Evolutionary conservation across 2,888 invertebrate genomes (phyloP).

Genomic region (Oscheius sp.): DNA sequence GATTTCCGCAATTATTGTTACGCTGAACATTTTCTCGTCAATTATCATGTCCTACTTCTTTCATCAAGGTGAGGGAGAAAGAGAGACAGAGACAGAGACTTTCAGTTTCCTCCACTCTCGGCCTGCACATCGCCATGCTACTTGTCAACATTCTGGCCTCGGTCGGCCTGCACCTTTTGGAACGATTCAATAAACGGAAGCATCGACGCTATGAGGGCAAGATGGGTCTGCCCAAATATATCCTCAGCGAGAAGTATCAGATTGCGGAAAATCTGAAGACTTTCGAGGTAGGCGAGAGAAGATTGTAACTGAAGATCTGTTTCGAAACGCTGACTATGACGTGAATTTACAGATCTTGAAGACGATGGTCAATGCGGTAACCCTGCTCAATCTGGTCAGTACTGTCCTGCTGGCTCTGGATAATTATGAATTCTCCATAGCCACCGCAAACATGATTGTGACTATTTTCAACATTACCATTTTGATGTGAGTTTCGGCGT

Average conservation of each 20-base stretch:
- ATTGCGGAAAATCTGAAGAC: constrained; percentile 6
- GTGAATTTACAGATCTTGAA: background rate
- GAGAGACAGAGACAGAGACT: background rate
- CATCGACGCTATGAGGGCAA: background rate
- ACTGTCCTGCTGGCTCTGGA: background rate
- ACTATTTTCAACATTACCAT: background rate
- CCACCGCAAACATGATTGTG: background rate
- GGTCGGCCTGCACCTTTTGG: background rate
- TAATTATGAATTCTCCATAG: background rate
- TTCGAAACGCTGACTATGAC: background rate
- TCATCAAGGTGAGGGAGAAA: background rate
- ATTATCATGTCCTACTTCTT: background rate
- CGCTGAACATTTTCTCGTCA: background rate
- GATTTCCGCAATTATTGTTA: background rate
- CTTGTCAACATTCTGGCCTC: background rate
- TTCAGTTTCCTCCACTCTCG: background rate
- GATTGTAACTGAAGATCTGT: background rate
- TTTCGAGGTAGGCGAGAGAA: background rate
- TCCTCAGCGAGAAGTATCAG: constrained; percentile 3
- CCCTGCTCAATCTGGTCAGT: background rate
- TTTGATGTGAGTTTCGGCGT: background rate
- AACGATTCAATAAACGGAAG: background rate
- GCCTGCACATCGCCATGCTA: background rate
- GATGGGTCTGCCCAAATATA: background rate
- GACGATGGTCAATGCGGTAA: background rate